A percentile compares a stretch with the other conserved stretches of the same genome.
phyloP scores from a whole-genome alignment of 2,888 invertebrate genomes.

The Hedychridium roseum region DNA sequence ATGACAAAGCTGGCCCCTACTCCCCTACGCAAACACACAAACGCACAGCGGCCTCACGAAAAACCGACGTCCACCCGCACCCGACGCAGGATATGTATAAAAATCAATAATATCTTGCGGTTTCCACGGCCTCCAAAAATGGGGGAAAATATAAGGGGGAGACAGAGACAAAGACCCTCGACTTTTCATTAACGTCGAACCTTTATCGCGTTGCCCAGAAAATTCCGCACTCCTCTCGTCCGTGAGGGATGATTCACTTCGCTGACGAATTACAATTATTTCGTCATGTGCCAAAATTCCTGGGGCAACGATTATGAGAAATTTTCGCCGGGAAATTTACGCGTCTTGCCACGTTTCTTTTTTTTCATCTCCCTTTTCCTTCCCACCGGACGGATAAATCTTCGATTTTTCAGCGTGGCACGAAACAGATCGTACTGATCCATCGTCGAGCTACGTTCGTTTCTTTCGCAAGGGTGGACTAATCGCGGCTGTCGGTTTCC shows the following conservation, averaged over 20 bases:
- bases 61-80: constrained; percentile 26
- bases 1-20: constrained; percentile 50
- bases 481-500: constrained; percentile 28
- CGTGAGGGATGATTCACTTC: too few relatives aligned
- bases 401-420: too few relatives aligned
- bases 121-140: constrained; percentile 58
- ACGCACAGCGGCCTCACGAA: constrained; percentile 22
- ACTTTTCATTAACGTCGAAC: constrained; percentile 28
- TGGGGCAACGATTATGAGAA: too few relatives aligned
- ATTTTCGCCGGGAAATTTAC: too few relatives aligned
- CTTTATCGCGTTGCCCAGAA: too few relatives aligned
- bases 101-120: constrained; percentile 64
- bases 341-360: too few relatives aligned
- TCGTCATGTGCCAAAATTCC: too few relatives aligned
- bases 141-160: constrained; percentile 3
- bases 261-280: too few relatives aligned
- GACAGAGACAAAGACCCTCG: constrained; percentile 26
- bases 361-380: too few relatives aligned
- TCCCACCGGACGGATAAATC: too few relatives aligned
- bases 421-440: too few relatives aligned
- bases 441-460: not conserved
- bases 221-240: too few relatives aligned
- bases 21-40: constrained; percentile 45
- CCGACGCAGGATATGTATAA: constrained; percentile 49
- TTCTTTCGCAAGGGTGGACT: constrained; percentile 13